phyloP scores from a whole-genome alignment of 1,140 invertebrate species.

The Nebria ingens region DNA sequence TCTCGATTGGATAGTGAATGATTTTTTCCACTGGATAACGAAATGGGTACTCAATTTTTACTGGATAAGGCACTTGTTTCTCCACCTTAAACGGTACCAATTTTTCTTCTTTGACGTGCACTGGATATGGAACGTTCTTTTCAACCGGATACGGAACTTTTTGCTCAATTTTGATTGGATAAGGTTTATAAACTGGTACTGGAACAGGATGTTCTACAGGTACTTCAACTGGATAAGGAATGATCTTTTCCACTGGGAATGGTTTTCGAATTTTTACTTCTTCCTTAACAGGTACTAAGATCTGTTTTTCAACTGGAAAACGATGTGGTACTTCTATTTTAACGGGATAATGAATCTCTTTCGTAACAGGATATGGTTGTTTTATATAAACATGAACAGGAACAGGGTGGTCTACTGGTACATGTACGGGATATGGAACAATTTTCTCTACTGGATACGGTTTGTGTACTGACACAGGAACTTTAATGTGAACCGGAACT shows the following conservation, averaged over 20 bases:
- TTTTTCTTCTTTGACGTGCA: constrained; percentile 43
- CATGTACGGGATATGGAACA: constrained; percentile 39
- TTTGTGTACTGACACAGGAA: constrained; percentile 47
- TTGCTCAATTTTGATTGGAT: constrained; percentile 38
- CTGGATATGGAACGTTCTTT: constrained; percentile 46
- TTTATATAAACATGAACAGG: constrained; percentile 37
- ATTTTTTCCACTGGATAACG: constrained; percentile 17
- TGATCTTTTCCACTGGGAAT: constrained; percentile 40
- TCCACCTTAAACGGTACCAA: constrained; percentile 27
- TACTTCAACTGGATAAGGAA: constrained; percentile 39
- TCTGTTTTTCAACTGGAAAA: constrained; percentile 42
- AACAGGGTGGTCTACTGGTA: constrained; percentile 36
- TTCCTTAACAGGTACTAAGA: constrained; percentile 47
- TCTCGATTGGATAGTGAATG: constrained; percentile 48
- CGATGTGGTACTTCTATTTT: constrained; percentile 42
- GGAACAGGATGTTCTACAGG: constrained; percentile 47
- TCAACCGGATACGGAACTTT: constrained; percentile 45
- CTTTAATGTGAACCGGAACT: constrained; percentile 50
- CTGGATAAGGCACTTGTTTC: constrained; percentile 27
- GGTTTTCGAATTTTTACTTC: constrained; percentile 39
- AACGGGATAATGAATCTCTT: constrained; percentile 42
- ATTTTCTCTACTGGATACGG: constrained; percentile 55
- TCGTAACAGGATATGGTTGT: constrained; percentile 40
- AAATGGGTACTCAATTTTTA: constrained; percentile 12
- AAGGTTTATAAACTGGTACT: constrained; percentile 39